Evolutionary conservation across 1,140 invertebrate genomes (phyloP), one percentile per base, ranked within the genome.

Genomic region (Adoxophyes honmai): DNA sequence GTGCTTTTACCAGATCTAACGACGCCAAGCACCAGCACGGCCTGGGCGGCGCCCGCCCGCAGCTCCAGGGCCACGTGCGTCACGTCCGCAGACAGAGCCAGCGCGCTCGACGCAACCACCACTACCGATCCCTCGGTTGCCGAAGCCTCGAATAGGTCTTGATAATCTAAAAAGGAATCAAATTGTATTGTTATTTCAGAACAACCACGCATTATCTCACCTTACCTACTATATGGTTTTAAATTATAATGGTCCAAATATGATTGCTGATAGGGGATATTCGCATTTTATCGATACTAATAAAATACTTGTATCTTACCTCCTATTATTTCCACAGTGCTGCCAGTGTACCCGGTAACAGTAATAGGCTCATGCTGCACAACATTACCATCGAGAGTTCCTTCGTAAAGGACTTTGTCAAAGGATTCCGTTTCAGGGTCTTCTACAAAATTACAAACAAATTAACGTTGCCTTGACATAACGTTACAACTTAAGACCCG

Each of bases 301-400:
- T n/a, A n/a, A n/a, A n/a, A n/a, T n/a, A n/a, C n/a, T n/a, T n/a
- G n/a, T n/a, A n/a, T n/a, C 10, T 70, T 70, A 85, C 81, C 72
- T 60, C 81, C 81, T 21, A 39, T 9, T 42, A 82, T 55, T 36
- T 59, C 35, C 10, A 85, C 53, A 53, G n/a, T 60, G 9, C 64
- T 52, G 54, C 64, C 77, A 38, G 14, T 57, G 16, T 62, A 74
- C 16, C 66, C 64, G 3, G 34, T 16, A 11, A 84, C 15, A n/a
- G 39, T 67, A 52, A 84, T 81, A 6, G 10, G 7, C 16, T 82
- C 81, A 57, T 84, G 81, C 14, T 52, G 42, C 3, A 84, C 62
- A 13, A 36, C 42, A 21, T 55, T 55, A 14, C 52, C 33, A 42
- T 70, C 59, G 5, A 79, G 15, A 13, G 59, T 52, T 44, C 81